Evolutionary conservation across 2,113 vertebrate species (phyloP).

Genomic region (Megaptera novaeangliae): DNA sequence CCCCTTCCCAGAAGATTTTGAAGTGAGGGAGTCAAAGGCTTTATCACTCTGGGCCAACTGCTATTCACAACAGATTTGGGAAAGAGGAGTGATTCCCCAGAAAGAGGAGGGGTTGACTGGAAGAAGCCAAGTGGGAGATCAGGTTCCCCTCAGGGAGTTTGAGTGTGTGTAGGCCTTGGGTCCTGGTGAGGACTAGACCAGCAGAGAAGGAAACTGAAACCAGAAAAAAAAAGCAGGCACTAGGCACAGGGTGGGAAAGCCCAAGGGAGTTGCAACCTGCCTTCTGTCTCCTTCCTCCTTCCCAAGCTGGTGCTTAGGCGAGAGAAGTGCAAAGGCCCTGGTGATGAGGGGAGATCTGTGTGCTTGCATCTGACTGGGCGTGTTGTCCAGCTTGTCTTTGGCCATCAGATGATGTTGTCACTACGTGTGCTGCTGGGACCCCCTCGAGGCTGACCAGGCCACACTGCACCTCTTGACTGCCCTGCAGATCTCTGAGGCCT

Average conservation of each 20-base stretch:
- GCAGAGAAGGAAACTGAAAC: not conserved
- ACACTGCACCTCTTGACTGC: not conserved
- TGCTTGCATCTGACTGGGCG: not conserved
- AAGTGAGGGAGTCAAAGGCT: not conserved
- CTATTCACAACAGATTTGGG: not conserved
- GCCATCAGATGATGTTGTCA: not conserved
- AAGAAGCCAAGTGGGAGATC: not conserved
- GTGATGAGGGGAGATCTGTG: fast-evolving
- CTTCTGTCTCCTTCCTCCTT: not conserved
- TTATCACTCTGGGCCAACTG: not conserved
- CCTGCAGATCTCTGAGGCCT: not conserved
- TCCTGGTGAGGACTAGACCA: not conserved
- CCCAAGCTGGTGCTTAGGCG: not conserved
- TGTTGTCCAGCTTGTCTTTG: not conserved
- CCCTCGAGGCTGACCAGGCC: not conserved
- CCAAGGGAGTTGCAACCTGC: not conserved
- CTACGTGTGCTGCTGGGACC: not conserved
- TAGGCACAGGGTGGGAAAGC: not conserved
- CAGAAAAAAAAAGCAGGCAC: too few relatives aligned
- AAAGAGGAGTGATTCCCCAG: not conserved
- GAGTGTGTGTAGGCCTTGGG: too few relatives aligned
- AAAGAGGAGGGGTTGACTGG: not conserved
- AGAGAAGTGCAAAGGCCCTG: not conserved
- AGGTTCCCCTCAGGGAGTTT: not conserved
- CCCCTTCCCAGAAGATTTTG: not conserved